Evolutionary conservation across 2,888 invertebrate species (phyloP), one percentile per base, ranked within the genome.

Genomic region (Andrena camellia): DNA sequence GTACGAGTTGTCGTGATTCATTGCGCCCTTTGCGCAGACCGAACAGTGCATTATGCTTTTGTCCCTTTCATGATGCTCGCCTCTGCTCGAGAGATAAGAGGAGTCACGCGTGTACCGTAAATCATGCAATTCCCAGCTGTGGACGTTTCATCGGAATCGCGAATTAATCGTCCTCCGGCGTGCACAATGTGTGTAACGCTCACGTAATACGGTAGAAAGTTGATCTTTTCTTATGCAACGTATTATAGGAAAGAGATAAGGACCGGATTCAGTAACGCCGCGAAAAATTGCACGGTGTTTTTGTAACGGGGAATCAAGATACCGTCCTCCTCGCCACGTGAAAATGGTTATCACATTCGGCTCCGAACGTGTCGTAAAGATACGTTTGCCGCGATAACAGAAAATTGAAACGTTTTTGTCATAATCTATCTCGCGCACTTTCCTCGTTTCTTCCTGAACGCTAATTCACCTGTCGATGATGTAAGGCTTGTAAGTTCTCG

Each of bases 1-100:
- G 66, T 74, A 59, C 67, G 57, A 62, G 59, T 48, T 31, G 60
- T 57, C 26, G 57, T 86, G 88, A 87, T 86, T 88, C 78, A 88
- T 78, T 69, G 86, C 54, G 50, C 60, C 31, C 70, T 80, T 69
- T 60, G 81, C 70, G 48, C 78, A 13, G 66, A 59, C 50, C 13
- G 68, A 77, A 78, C 67, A 57, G 26, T 59, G 67, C 67, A 75
- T 80, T 71, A 77, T 64, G 70, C 67, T 74, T 71, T 48, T 71
- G 63, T 74, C 62, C 78, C 26, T 60, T 71, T 64, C 42, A 57
- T 50, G 64, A 78, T 78, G 64, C 69, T 52, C 68, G 26, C 66
- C 42, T 54, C 42, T 8, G 59, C 52, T 57, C 31, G 68, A 72
- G 64, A 60, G 64, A 60, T 63, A 31, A 50, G 48, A 66, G 66